Evolutionary conservation across 2,113 vertebrate genomes (phyloP).

Genomic region (Tetrao urogallus): DNA sequence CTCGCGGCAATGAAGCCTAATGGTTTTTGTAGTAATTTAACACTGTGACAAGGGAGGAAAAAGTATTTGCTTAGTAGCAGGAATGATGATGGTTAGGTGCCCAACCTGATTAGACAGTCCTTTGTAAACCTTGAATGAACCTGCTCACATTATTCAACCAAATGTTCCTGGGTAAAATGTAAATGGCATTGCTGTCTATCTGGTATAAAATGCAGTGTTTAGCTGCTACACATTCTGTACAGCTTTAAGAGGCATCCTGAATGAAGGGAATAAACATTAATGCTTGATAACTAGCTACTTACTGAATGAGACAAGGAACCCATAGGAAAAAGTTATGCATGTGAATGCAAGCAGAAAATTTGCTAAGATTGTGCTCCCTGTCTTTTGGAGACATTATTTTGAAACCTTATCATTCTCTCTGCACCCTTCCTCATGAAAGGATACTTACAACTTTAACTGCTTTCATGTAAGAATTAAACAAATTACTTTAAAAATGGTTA

Average conservation of each 20-base stretch:
- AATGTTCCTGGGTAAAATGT: background rate
- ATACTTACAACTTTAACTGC: background rate
- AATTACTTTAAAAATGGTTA: background rate
- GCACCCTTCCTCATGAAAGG: background rate
- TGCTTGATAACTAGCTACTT: background rate
- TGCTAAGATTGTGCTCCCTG: background rate
- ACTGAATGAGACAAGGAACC: background rate
- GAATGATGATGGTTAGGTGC: background rate
- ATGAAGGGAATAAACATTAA: background rate
- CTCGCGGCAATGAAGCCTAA: constrained; percentile 28
- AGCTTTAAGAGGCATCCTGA: background rate
- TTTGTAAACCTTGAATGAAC: constrained; percentile 18
- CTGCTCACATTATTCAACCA: background rate
- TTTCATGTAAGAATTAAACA: background rate
- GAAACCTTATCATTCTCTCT: background rate
- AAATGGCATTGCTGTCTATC: background rate
- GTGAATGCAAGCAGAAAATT: background rate
- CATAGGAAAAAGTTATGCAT: background rate
- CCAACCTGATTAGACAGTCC: background rate
- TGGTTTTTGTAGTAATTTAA: constrained; percentile 29
- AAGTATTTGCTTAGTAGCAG: constrained; percentile 14
- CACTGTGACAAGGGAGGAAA: background rate
- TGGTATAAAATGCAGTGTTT: background rate
- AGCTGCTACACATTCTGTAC: background rate
- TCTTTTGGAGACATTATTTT: background rate